Evolutionary conservation across 2,888 invertebrate species (phyloP), one percentile per base, ranked within the genome.

Genomic region (Branchipolynoe longqiensis): DNA sequence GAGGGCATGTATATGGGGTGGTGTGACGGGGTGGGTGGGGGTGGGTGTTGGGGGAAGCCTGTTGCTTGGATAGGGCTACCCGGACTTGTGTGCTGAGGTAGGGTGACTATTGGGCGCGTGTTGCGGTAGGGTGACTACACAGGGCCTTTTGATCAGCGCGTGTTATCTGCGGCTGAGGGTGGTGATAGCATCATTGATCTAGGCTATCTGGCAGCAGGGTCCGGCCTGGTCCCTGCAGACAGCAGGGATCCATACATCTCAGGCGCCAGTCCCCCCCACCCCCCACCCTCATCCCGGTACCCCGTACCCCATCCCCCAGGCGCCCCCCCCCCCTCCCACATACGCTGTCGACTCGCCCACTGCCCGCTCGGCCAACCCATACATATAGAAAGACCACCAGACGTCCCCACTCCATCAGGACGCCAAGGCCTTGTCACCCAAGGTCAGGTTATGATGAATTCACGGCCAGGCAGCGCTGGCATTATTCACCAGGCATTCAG

Each of bases 141-240:
- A 69, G 69, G 22, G 36, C n/a, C n/a, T 38, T 69, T 69, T 69
- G 69, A 69, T 69, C 69, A 69, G 36, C 22, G 18, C 14, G 6
- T 18, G 69, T 36, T 69, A 69, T 69, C 69, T 69, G 38, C 33
- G n/a, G 69, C 38, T 69, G 22, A 2, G 69, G 6, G 6, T 69
- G 69, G 18, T 69, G 69, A 69, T 69, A 69, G 69, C 69, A 69
- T 69, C 69, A 69, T 69, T 69, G 69, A 69, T 69, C 69, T 8
- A 12, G 69, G 69, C 69, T 69, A 69, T 69, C 69, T 69, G 69
- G 36, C 38, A 36, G 69, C 38, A 69, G 69, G 69, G 69, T 38
- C 36, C 14, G 18, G 69, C 69, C 33, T 14, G 38, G 69, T 36
- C 69, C n/a, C 69, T 69, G 69, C 6, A 33, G 22, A 33, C 18